Percentiles rank a stretch among this genome's conserved stretches.
Conservation (phyloP, 2,797 vertebrate species). For the Passerculus sandwichensis region DNA sequence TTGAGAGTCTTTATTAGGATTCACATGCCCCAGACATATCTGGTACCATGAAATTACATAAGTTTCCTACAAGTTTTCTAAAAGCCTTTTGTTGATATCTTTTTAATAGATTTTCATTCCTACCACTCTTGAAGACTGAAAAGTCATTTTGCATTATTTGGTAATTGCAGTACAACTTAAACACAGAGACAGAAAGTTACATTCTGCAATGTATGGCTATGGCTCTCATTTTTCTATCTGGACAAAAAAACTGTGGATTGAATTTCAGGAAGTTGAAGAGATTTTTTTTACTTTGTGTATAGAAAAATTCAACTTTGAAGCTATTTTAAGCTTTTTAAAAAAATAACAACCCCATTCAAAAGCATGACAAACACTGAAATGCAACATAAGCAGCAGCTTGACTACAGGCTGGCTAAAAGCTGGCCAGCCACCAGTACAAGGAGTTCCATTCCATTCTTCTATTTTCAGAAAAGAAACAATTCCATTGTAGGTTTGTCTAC, state of each 20-base stretch:
- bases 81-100: not conserved
- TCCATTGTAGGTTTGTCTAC: not conserved
- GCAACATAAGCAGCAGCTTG: not conserved
- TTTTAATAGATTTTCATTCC: not conserved
- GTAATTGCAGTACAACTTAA: not conserved
- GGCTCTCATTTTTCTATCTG: not conserved
- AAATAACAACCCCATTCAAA: not conserved
- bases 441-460: not conserved
- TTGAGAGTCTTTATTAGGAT: not conserved
- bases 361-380: not conserved
- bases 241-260: not conserved
- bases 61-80: not conserved
- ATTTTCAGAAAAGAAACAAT: not conserved
- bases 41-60: not conserved
- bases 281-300: not conserved
- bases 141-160: not conserved
- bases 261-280: not conserved
- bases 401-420: not conserved
- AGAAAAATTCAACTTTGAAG: not conserved
- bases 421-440: not conserved
- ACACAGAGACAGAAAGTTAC: not conserved
- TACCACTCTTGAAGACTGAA: not conserved
- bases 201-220: not conserved
- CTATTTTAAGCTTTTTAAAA: not conserved
- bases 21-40: not conserved